Evolutionary conservation across 2,797 vertebrate species (phyloP), one percentile per base, ranked within the genome.

Genomic region (Moxostoma hubbsi): DNA sequence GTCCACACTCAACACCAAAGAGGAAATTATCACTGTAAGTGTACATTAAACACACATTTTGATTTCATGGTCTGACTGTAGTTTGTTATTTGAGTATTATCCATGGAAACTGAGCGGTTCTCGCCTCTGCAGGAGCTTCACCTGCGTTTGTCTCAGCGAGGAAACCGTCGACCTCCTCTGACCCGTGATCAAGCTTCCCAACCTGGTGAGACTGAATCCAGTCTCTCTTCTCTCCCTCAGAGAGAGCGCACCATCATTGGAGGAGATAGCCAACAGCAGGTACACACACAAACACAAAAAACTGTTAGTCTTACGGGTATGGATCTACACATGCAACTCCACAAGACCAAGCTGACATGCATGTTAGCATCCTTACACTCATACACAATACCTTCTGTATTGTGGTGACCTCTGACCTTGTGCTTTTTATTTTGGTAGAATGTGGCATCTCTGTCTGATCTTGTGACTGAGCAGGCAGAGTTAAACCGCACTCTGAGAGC

Each of bases 401-500:
- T 5, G 1, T 3, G 8, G 45, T 69, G 15, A 64, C 11, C 67
- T 76, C 74, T 76, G 1, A 65, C 5, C 2, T n/a, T 11, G 64
- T 2, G 4, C 1, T 9, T 82, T 13, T 82, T 0, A 43, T 70
- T 36, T 51, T 24, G 51, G 64, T 77, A 95, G 94, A 85, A 81
- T 15, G 82, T 89, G 24, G 88, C 92, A 9, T 86, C 81, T 79
- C 77, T 92, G 69, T 64, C 82, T 47, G 84, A 86, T 45, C 80
- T 93, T 82, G 89, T 90, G 36, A 92, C 93, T 73, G 95, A 96
- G 75, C 95, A 95, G 16, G 89, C 92, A 46, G 93, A 93, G 75
- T 87, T 98, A 82, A 93, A 95, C 68, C 92, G 91, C 85, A 94
- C 94, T 15, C 90, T 99, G 73, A 95, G 93, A 90, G 93, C 94